Base-by-base conservation (phyloP, 2,113 vertebrate species). In the Burhinus oedicnemus region DNA sequence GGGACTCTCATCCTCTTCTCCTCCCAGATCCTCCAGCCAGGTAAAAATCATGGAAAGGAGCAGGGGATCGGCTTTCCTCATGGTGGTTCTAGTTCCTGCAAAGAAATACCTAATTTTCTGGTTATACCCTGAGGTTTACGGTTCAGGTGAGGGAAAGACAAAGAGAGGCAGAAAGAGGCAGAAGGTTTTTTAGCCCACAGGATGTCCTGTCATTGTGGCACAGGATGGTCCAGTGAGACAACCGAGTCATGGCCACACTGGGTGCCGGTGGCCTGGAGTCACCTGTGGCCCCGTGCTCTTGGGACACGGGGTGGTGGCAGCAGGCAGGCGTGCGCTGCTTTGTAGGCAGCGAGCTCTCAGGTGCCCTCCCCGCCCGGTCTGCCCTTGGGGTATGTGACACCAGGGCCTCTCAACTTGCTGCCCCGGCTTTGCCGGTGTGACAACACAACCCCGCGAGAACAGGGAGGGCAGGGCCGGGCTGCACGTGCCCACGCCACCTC, bases 231-330 rank as follows among this genome's bases (percentile, higher is more conserved):
- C 57, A 34, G 22, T 49, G 66, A 83, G 52, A 58, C 64, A 70
- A 4, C 4, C 0, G 0, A 47, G 38, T 84, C 55, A 38, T 8
- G 36, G 19, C 23, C 1, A 1, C 4, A 2, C 32, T 42, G n/a
- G 9, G 23, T 64, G 12, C 27, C 19, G 3, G 26, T 74, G 60
- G 36, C 36, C 62, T 87, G 42, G 34, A 25, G 36, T 89, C 34
- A 58, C 60, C 36, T 4, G 1, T 86, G 71, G 40, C 58, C 40
- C 62, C 0, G 0, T 65, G 20, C 34, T 51, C 14, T 9, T 64
- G 83, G 81, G 42, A 54, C 44, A 7, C 1, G 1, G 26, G 10
- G 10, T 57, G 11, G 10, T 57, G 58, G 49, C 76, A 90, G 54
- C 54, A 65, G 47, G 44, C 3, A 2, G 32, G 3, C 68, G 55